Conservation (phyloP, 2,888 invertebrate species). For the Tetragonula carbonaria region DNA sequence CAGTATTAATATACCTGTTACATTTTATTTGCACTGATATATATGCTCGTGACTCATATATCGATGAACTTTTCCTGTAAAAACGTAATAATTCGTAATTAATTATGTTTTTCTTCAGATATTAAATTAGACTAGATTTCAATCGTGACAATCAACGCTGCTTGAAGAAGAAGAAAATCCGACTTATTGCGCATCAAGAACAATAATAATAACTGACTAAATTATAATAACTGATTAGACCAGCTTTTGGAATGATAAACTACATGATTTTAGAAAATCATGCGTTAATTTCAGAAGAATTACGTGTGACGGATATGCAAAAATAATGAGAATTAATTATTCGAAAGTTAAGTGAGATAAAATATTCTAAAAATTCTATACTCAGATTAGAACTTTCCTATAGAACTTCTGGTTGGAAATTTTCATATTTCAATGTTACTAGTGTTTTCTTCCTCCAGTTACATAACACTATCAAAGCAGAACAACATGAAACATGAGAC, state of each 20-base stretch:
- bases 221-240: constrained; percentile 4
- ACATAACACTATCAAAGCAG: background rate
- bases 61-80: constrained; percentile 10
- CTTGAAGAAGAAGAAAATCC: background rate
- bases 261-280: background rate
- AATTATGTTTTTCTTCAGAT: background rate
- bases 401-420: background rate
- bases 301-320: background rate
- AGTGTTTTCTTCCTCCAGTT: background rate
- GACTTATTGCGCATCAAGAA: constrained; percentile 15
- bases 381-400: background rate
- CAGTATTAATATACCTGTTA: background rate
- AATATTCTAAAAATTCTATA: background rate
- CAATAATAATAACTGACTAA: constrained; percentile 5
- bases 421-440: background rate
- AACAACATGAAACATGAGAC: background rate
- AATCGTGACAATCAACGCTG: background rate
- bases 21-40: background rate
- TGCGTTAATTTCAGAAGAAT: too few species aligned
- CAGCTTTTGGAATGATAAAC: background rate
- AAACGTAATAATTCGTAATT: background rate
- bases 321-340: background rate
- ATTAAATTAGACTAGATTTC: constrained; percentile 12
- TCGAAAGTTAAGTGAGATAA: background rate
- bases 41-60: background rate